Percentiles rank a stretch among this genome's conserved stretches.
These are phyloP conservation scores for Eulithis testata DNA, from an alignment of 2,888 invertebrate species.

Conservation along the genomic window DNA sequence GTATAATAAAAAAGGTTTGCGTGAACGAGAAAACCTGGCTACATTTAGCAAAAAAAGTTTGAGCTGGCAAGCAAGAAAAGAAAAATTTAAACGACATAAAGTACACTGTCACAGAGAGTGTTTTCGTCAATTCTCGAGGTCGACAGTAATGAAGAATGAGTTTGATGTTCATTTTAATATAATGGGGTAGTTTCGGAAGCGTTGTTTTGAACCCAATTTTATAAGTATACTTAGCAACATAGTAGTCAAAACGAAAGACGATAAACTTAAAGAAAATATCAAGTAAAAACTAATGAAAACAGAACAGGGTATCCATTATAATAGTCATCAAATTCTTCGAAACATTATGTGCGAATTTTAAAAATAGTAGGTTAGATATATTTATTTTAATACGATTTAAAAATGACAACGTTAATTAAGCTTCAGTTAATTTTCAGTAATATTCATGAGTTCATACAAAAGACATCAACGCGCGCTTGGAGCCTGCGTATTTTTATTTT, in stretches of 20 bases:
- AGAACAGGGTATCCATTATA: constrained; percentile 24
- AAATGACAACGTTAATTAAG: not conserved
- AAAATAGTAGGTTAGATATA: no score
- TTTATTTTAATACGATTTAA: not conserved
- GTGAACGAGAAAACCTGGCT: constrained; percentile 29
- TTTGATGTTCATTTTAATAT: constrained; percentile 63
- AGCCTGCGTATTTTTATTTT: not conserved
- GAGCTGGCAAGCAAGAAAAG: not conserved
- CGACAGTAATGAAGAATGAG: constrained; percentile 67
- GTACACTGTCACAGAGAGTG: no score
- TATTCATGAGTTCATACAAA: constrained; percentile 48
- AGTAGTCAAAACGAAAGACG: no score
- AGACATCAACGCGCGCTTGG: constrained; percentile 66
- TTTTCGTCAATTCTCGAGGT: constrained; percentile 46
- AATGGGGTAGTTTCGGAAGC: constrained; percentile 54
- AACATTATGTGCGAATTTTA: not conserved
- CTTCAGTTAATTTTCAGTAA: constrained; percentile 5
- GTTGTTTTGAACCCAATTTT: constrained; percentile 38
- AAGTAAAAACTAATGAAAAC: no score
- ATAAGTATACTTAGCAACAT: no score
- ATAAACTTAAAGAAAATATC: no score
- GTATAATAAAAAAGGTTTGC: not conserved
- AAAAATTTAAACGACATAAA: no score
- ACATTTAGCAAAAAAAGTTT: not conserved
- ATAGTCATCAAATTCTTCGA: no score